Evolutionary conservation across 2,888 invertebrate genomes (phyloP).

Genomic region (Plagiodera versicolora): DNA sequence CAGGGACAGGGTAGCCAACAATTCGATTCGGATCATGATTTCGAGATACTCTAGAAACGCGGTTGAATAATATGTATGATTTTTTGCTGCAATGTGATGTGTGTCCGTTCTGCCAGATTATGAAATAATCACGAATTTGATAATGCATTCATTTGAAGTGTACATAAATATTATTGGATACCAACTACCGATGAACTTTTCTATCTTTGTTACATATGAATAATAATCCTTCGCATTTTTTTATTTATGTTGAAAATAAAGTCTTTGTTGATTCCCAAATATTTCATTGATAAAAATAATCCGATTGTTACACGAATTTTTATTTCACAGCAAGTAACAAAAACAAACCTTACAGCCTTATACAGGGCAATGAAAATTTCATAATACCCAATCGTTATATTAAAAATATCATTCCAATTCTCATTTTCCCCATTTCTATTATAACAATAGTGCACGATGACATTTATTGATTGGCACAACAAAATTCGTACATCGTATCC

Average conservation of each 20-base stretch:
- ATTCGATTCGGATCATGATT: conserved; percentile 79
- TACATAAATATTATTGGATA: conserved; percentile 22
- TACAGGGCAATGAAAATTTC: too few relatives aligned
- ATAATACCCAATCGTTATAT: too few relatives aligned
- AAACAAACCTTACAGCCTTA: conserved; percentile 33
- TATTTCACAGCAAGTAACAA: conserved; percentile 50
- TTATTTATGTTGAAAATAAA: conserved; percentile 21
- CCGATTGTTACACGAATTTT: conserved; percentile 45
- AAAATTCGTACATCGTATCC: too few relatives aligned
- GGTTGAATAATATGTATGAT: conserved; percentile 1
- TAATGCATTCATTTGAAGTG: conserved; percentile 24
- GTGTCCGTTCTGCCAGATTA: neutral
- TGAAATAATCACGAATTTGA: neutral
- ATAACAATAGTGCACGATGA: too few relatives aligned
- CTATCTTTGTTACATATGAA: conserved; percentile 23
- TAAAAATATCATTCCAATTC: too few relatives aligned
- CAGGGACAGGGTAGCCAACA: conserved; percentile 62
- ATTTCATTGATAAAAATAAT: too few relatives aligned
- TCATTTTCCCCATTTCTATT: too few relatives aligned
- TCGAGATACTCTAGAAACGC: conserved; percentile 69
- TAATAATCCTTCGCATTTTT: conserved; percentile 19
- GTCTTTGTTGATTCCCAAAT: conserved; percentile 18
- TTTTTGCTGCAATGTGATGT: conserved; percentile 3
- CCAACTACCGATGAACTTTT: conserved; percentile 24
- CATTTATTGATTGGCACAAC: too few relatives aligned